Base-by-base conservation (phyloP, 2,113 vertebrate species). In the Alectura lathami region DNA sequence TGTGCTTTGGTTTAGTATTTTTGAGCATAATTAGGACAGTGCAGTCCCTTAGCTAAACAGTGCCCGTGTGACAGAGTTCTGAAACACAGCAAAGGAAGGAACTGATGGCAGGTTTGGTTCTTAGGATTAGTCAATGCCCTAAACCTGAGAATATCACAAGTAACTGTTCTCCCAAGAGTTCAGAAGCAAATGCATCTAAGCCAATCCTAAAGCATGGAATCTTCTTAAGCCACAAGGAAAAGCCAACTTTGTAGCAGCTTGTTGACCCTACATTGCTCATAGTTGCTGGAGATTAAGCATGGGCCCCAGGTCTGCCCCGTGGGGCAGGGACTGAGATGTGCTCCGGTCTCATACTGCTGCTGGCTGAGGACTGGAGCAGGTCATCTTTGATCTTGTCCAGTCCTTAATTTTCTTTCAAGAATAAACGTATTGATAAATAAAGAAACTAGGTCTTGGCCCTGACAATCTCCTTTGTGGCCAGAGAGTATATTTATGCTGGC, bases 391-490 rank as follows among this genome's bases (percentile, higher is more conserved):
- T 76, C 48, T 59, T 47, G 40, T 23, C 54, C 34, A 6, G 36
- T 17, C 36, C 26, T 57, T 16, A 66, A 59, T 47, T 30, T 82
- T 43, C 26, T 64, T 68, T 79, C 53, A 82, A 38, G 75, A 92
- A 93, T 72, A 67, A 54, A 81, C 27, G 24, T 59, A 57, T 69
- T 79, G 78, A 62, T 79, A 83, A 56, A 82, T 26, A 70, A 78
- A 96, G 87, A 89, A 91, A 38, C 27, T 24, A 26, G 26, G 64
- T 32, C 83, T 64, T 85, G 96, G 95, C 88, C 77, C 48, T 24
- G 17, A 76, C 30, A 84, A 67, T 40, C 7, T 24, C 69, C 75
- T 72, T 29, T 7, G 4, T 43, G 95, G 96, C 87, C 95, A 95
- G 75, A 82, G 32, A 91, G 17, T 53, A 62, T 47, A 59, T 83